Evolutionary conservation across 2,888 invertebrate species (phyloP), one percentile per base, ranked within the genome.

Genomic region (Eristalis pertinax): DNA sequence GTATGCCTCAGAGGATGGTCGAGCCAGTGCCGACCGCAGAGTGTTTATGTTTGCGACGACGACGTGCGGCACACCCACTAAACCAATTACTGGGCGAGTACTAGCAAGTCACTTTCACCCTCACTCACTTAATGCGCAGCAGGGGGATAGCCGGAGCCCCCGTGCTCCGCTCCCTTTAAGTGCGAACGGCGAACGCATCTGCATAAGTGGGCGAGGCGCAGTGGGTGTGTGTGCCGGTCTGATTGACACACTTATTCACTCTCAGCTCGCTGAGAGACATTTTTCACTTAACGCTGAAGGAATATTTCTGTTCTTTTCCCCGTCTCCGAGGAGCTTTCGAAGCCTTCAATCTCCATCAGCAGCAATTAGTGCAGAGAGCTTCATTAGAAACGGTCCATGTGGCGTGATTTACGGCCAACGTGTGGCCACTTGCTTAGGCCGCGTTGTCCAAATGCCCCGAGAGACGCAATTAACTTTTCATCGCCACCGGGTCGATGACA

Each of bases 41-140:
- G 75, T 82, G 78, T 74, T 50, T 73, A 56, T 69, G 32, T 63
- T 63, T 35, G 43, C 32, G 50, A 50, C 50, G 50, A 50, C 22
- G 67, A 32, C 32, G 10, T 32, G 24, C 43, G 86, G 78, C 86
- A 79, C 86, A 83, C 86, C 86, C 86, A 79, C 73, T 79, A 83
- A 81, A 72, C 78, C 86, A 86, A 86, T 86, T 86, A 86, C 69
- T 72, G 78, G 56, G 60, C 60, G 11, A 60, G 60, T 26, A 29
- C 60, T 26, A 5, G 60, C 60, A 78, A 74, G 62, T 74, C 67
- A 75, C 70, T 74, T 82, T 70, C 38, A 22, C 60, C 69, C 50
- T 50, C 73, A 4, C n/a, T n/a, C 24, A 43, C 7, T 43, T 24
- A 1, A 29, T 26, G 13, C 70, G 62, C 15, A 19, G 29, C 60